These are phyloP conservation scores for Philopotamus ludificatus DNA, from an alignment of 1,140 invertebrate species.

Conservation along the genomic window DNA sequence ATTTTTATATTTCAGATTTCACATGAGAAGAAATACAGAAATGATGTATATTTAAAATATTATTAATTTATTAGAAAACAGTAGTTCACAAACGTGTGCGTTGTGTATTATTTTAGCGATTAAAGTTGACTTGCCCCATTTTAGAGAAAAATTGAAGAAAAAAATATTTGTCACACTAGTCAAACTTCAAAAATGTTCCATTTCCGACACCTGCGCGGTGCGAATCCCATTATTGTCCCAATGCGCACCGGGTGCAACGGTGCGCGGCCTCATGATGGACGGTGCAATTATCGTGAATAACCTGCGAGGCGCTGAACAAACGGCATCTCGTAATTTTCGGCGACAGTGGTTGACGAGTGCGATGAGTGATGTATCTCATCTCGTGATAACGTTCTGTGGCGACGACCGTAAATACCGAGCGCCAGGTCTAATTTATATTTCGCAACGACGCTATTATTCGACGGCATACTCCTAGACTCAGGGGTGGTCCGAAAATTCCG, in stretches of 20 bases:
- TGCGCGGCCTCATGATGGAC: not conserved
- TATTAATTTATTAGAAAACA: too few species aligned
- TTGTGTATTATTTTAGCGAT: too few species aligned
- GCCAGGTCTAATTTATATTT: conserved; percentile 38
- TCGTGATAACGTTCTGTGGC: not conserved
- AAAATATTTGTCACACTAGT: too few species aligned
- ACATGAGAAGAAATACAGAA: too few species aligned
- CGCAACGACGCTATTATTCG: conserved; percentile 25
- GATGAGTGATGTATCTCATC: conserved; percentile 18
- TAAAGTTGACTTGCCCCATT: too few species aligned
- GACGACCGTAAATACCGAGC: conserved; percentile 32
- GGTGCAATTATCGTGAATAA: not conserved
- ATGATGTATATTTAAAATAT: too few species aligned
- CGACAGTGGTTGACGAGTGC: conserved; percentile 9
- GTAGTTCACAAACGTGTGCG: too few species aligned
- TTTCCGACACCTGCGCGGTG: not conserved
- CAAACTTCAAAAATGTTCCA: too few species aligned
- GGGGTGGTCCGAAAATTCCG: not conserved
- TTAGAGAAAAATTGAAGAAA: too few species aligned
- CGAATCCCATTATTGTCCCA: not conserved
- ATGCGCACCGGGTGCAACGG: too few species aligned
- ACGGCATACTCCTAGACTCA: not conserved
- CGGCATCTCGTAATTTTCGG: conserved; percentile 13
- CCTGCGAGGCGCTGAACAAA: not conserved
- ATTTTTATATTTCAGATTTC: too few species aligned